These are phyloP conservation scores for Drosophila mulleri DNA, from an alignment of 2,888 invertebrate genomes.

Conservation along the genomic window DNA sequence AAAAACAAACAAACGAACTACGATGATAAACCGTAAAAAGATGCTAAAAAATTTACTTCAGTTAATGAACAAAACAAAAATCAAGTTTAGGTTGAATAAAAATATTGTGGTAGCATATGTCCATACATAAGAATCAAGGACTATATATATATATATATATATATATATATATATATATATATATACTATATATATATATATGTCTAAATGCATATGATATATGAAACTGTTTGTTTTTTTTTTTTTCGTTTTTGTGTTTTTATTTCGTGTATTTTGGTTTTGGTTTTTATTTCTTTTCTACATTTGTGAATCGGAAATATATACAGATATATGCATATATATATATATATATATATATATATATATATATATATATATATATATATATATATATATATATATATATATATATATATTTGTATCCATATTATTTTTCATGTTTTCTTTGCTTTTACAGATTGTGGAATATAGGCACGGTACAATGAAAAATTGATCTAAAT, in stretches of 20 bases:
- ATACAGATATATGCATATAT: neutral
- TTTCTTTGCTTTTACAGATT: conserved; percentile 11
- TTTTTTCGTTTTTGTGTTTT: conserved; percentile 39
- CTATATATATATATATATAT: neutral
- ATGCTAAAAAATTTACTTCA: conserved; percentile 17
- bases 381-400: neutral
- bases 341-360: conserved; percentile 1
- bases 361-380: neutral
- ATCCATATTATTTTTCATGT: conserved; percentile 2
- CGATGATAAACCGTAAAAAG: conserved; percentile 43
- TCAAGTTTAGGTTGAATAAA: conserved; percentile 11
- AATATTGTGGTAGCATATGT: conserved; percentile 37
- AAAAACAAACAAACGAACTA: conserved; percentile 35
- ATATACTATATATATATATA: neutral
- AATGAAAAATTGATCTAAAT: neutral
- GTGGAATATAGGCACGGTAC: neutral
- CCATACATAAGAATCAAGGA: conserved; percentile 33
- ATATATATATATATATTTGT: conserved; percentile 1
- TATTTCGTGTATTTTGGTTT: conserved; percentile 74
- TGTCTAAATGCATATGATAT: conserved; percentile 46
- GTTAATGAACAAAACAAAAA: neutral
- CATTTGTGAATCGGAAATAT: conserved; percentile 19
- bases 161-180: neutral
- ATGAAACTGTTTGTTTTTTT: conserved; percentile 42
- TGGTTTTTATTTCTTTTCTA: conserved; percentile 39